Percentiles rank a stretch among this genome's conserved stretches.
These are phyloP conservation scores for Dryoscopus gambensis DNA, from an alignment of 2,113 vertebrate species.

Conservation along the genomic window DNA sequence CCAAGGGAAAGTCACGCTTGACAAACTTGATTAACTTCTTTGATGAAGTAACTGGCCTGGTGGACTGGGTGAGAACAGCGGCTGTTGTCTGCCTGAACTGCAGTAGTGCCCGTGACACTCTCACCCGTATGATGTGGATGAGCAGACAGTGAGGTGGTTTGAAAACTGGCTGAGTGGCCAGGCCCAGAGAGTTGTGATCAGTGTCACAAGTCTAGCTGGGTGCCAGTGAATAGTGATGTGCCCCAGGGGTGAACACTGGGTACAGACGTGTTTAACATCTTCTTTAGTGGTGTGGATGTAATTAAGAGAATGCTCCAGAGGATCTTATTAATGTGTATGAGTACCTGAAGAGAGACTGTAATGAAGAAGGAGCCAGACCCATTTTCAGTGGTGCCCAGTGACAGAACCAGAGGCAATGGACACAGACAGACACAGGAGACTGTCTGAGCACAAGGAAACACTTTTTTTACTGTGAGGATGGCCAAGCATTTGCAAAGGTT, in stretches of 20 bases:
- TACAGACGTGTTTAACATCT: not conserved
- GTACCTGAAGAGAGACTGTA: not conserved
- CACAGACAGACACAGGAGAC: not conserved
- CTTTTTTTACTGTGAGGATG: not conserved
- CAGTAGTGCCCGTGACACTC: not conserved
- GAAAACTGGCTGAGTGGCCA: not conserved
- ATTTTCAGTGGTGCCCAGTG: not conserved
- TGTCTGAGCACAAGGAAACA: not conserved
- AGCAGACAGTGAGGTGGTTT: not conserved
- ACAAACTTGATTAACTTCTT: not conserved
- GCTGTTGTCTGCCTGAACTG: not conserved
- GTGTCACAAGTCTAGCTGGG: not conserved
- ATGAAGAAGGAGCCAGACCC: not conserved
- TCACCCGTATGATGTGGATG: not conserved
- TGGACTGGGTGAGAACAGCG: not conserved
- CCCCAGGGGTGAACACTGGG: rapidly evolving
- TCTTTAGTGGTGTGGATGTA: not conserved
- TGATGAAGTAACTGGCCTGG: not conserved
- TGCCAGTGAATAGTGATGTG: not conserved
- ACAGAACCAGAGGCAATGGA: not conserved
- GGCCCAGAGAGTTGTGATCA: not conserved
- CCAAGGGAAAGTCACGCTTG: not conserved
- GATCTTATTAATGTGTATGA: not conserved
- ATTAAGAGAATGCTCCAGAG: not conserved
- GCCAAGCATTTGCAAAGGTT: not conserved